Base-by-base conservation (phyloP, 2,113 vertebrate genomes). In the Shinisaurus crocodilurus region DNA sequence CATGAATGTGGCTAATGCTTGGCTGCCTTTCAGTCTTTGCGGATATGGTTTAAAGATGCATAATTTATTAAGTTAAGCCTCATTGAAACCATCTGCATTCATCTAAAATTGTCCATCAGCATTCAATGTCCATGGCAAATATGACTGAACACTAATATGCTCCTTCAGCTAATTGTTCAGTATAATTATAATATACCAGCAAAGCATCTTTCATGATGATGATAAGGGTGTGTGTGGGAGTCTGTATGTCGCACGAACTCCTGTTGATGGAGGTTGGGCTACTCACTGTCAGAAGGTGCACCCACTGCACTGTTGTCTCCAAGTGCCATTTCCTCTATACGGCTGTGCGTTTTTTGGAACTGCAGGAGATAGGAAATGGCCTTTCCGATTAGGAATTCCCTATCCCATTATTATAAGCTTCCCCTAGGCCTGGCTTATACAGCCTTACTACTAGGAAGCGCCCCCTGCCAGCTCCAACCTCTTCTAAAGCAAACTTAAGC, bases 11-110 rank as follows among this genome's bases (percentile, higher is more conserved):
- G 96, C 91, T 96, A 74, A 1, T 88, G 84, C 75, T 96, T 97
- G 97, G 97, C 97, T 97, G 97, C 96, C 97, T 92, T 97, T 97
- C 96, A 97, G 96, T 96, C 96, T 97, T 96, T 92, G 89, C 89
- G 91, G 85, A 85, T 94, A 94, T 77, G 20, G 29, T 60, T 92
- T 90, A 45, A 94, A 90, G 95, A 90, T 93, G 60, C 74, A 95
- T 92, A 95, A 90, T 3, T 91, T 87, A 95, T 96, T 93, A 96
- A 92, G 80, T 91, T 95, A 90, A 95, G 3, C 89, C 92, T 97
- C 95, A 97, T 97, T 96, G 95, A 96, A 98, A 97, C 94, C 95
- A 97, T 96, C 94, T 97, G 95, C 85, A 93, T 95, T 88, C 77
- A 45, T 93, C 88, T 92, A 92, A 93, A 96, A 96, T 92, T 94